Base-by-base conservation (phyloP, 2,113 vertebrate genomes). In the Tauraco erythrolophus region DNA sequence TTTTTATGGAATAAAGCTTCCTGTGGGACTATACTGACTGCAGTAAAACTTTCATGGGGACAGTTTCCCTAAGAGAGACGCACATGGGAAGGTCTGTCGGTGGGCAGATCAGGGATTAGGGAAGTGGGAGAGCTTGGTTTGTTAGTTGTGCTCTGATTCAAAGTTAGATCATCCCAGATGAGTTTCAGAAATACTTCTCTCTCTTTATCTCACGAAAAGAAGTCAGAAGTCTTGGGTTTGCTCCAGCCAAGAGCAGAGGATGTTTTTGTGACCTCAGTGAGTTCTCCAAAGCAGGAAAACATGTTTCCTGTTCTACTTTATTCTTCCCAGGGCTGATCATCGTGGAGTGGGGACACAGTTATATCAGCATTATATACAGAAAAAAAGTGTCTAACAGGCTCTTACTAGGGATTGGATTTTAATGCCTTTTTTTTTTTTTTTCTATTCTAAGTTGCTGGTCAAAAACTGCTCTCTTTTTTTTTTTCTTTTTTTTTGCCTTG, bases 221-320 rank as follows among this genome's bases (percentile, higher is more conserved):
- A 92, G 39, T 56, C n/a, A 62, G 33, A 94, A 94, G 31, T 79
- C 53, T 96, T 95, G 87, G 30, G 7, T 68, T 89, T 96, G 27
- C 11, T 87, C 77, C 81, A 95, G 31, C 11, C 14, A 1, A 1
- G 30, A 53, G 35, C 10, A 68, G 72, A 94, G 69, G 76, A 95
- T 91, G 80, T 92, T 96, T 92, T 64, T 81, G 48, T 91, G 89
- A 93, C 65, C 81, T 89, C n/a, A 70, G 54, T 6, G 61, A 6
- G 1, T 54, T 94, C 60, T 68, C 76, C 45, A 56, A n/a, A 79
- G 50, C 70, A 95, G 81, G 91, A 94, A 96, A 81, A 82, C 16
- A 61, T 23, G 18, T 62, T 94, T 96, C 70, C 74, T 88, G 48
- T 92, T 89, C 69, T 37, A 58, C 14, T 58, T 89, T 30, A 48